Evolutionary conservation across 37 sponge, comb jelly and placozoan genomes (phyloP).

Genomic region (Oscarella lobularis): DNA sequence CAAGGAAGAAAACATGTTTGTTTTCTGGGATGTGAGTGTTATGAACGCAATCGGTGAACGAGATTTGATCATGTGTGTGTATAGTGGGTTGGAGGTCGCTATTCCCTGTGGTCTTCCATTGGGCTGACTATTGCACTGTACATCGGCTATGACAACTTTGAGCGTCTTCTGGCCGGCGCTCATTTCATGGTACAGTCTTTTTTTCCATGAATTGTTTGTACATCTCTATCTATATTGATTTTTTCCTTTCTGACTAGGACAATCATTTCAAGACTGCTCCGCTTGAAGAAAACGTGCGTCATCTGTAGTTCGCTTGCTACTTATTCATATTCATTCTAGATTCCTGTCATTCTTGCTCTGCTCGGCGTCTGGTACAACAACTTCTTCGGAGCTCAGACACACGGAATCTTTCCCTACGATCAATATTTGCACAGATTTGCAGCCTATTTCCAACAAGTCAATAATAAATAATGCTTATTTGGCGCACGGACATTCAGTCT

Average conservation of each 20-base stretch:
- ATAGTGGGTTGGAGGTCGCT: conserved; percentile 99
- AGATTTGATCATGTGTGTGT: not conserved
- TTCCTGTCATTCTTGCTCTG: conserved; percentile 84
- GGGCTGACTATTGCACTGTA: conserved; percentile 85
- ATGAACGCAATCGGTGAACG: not conserved
- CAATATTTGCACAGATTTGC: conserved; percentile 92
- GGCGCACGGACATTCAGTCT: not conserved
- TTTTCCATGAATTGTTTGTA: too few species aligned
- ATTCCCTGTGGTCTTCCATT: conserved; percentile 97
- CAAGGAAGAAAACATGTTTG: conserved; percentile 90
- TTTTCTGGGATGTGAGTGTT: conserved; percentile 92
- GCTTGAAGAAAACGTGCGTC: conserved; percentile 81
- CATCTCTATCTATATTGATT: not conserved
- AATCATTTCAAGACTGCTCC: conserved; percentile 84
- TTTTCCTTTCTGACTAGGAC: conserved; percentile 34
- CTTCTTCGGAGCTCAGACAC: conserved; percentile 92
- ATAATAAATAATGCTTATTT: not conserved
- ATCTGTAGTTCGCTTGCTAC: not conserved
- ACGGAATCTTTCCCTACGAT: conserved; percentile 94
- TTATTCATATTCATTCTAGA: conserved; percentile 14
- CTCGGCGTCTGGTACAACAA: conserved; percentile 99
- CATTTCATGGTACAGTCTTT: conserved; percentile 87
- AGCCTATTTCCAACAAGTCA: conserved; percentile 90
- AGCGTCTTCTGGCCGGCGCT: conserved; percentile 83
- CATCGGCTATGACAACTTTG: conserved; percentile 94